These are phyloP conservation scores for Basileuterus tristriatus DNA, from an alignment of 2,797 vertebrate genomes.

Conservation along the genomic window DNA sequence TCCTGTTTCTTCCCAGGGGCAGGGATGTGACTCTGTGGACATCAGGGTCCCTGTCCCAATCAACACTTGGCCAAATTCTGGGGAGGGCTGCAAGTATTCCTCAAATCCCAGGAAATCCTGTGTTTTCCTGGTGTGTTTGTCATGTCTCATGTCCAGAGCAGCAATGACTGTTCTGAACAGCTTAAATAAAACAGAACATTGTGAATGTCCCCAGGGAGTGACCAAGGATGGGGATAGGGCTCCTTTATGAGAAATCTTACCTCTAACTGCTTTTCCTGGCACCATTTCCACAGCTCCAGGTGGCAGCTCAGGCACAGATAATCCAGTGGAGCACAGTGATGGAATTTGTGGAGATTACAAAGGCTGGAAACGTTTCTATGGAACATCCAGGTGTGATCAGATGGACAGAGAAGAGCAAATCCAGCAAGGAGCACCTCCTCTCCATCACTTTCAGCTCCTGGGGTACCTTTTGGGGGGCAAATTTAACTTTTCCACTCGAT, in stretches of 20 bases:
- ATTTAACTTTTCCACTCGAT: neutral
- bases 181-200: neutral
- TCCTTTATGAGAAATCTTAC: rapidly evolving
- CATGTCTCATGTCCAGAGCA: rapidly evolving
- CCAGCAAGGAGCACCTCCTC: neutral
- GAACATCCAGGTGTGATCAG: neutral
- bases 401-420: rapidly evolving
- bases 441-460: neutral
- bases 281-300: neutral
- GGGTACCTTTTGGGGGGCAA: neutral
- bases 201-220: neutral
- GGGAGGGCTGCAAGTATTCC: neutral
- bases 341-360: neutral
- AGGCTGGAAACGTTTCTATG: rapidly evolving
- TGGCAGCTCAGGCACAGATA: neutral
- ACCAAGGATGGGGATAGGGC: rapidly evolving
- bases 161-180: rapidly evolving
- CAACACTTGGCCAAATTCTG: neutral
- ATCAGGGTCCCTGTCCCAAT: neutral
- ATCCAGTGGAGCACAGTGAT: neutral
- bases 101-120: neutral
- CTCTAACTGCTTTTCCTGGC: neutral
- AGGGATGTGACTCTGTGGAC: too few relatives aligned
- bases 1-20: neutral
- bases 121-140: neutral